phyloP scores from a whole-genome alignment of 2,888 invertebrate species.

The Troglohyphantes excavatus region DNA sequence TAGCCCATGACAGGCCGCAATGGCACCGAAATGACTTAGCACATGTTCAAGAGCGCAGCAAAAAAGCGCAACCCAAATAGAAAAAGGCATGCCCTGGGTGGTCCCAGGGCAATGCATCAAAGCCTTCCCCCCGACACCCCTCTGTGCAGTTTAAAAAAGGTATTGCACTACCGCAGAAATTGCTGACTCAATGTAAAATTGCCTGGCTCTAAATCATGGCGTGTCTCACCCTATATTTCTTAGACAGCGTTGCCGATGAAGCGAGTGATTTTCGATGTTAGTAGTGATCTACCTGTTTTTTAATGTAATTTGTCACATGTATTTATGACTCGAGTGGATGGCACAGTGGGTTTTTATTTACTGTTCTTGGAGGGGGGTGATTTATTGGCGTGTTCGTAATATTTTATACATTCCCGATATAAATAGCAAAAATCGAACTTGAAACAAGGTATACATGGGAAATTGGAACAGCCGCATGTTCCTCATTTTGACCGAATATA shows the following conservation, averaged over 20 bases:
- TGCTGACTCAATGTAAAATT: constrained; percentile 74
- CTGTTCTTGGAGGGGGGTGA: no score
- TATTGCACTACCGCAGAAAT: constrained; percentile 74
- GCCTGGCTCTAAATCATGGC: constrained; percentile 63
- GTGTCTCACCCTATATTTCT: neutral
- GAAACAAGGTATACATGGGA: no score
- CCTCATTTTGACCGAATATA: no score
- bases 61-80: constrained; percentile 58
- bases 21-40: constrained; percentile 76
- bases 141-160: constrained; percentile 45
- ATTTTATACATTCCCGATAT: no score
- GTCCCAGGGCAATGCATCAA: constrained; percentile 77
- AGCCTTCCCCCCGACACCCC: constrained; percentile 56
- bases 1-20: constrained; percentile 58
- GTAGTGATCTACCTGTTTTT: no score
- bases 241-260: constrained; percentile 29
- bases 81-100: constrained; percentile 55
- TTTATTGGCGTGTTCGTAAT: no score
- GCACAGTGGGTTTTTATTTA: no score
- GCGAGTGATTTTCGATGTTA: no score
- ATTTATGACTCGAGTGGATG: no score
- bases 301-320: no score
- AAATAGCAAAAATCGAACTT: no score
- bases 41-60: constrained; percentile 44
- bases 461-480: no score